phyloP scores from a whole-genome alignment of 2,797 vertebrate species.

The Sparus aurata region DNA sequence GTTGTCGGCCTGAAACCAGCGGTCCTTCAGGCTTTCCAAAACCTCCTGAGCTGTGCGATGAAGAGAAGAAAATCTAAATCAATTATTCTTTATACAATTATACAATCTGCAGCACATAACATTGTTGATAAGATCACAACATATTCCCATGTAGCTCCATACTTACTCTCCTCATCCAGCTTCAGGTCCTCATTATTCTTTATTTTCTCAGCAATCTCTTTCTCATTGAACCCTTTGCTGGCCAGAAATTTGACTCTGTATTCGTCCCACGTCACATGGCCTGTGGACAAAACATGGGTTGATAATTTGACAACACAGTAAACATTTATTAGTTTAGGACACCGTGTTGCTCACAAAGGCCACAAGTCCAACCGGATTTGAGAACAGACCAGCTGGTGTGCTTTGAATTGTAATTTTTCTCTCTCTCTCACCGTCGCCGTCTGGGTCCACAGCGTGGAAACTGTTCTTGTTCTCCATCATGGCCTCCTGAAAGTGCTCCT shows the following conservation, averaged over 20 bases:
- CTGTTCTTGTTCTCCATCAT: constrained; percentile 93
- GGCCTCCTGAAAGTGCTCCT: constrained; percentile 97
- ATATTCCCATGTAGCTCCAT: neutral
- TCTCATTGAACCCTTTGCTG: constrained; percentile 95
- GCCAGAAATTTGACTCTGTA: constrained; percentile 94
- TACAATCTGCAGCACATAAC: neutral
- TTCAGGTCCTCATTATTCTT: constrained; percentile 94
- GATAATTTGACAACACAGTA: neutral
- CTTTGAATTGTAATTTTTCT: neutral
- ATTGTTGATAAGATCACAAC: neutral
- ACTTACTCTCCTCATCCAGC: constrained; percentile 96
- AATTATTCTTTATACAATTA: neutral
- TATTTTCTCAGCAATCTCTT: constrained; percentile 91
- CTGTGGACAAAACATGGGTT: constrained; percentile 70
- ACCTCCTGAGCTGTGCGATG: constrained; percentile 92
- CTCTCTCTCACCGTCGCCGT: constrained; percentile 89
- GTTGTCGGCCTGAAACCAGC: constrained; percentile 97
- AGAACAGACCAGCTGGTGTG: neutral
- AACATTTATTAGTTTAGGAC: neutral
- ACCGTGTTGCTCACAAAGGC: neutral
- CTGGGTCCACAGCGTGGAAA: constrained; percentile 94
- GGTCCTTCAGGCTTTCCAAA: constrained; percentile 95
- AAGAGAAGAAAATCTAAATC: neutral
- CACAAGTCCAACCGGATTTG: neutral
- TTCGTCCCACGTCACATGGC: constrained; percentile 95